Base-by-base conservation (phyloP, 2,797 vertebrate genomes). In the Hapalemur alaotrensis region DNA sequence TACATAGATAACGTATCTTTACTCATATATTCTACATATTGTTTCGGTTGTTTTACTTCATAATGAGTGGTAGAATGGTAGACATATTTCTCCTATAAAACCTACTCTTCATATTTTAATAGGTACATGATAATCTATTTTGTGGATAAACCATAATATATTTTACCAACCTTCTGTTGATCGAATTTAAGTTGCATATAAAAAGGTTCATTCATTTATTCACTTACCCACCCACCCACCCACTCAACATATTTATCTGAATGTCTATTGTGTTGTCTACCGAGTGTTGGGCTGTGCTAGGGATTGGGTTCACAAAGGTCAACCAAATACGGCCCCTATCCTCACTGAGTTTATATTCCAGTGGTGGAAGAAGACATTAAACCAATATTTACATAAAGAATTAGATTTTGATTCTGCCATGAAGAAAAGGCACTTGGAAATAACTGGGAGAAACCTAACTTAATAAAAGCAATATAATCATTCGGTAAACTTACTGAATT, bases 1-100 rank as follows among this genome's bases (percentile, higher is more conserved):
- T 8, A 48, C 4, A 41, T 12, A 22, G 3, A n/a, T n/a, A 86
- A 52, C 10, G 32, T 18, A 1, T 81, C 38, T 82, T 80, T 3
- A 76, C 23, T 7, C 4, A 73, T 8, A 15, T 2, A 79, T 63
- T 86, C 32, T 69, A 92, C 22, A 59, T n/a, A 46, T 1, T 67
- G 20, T 23, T 83, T 89, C 91, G 10, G 41, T 86, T 85, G 76
- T 85, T 96, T 95, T 38, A 89, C 38, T 85, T 89, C 8, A 63
- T 41, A 73, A 75, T 23, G 32, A 95, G 82, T 14, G 54, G 20
- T 1, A 91, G n/a, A 94, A 88, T 13, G 46, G 20, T 1, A 86
- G n/a, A 89, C 8, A 23, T 38, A 75, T 70, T 93, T 95, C 61
- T 76, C 69, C 23, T 81, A 5, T 79, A 73, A 67, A 43, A 88